These are phyloP conservation scores for Caenorhabditis plicata DNA, from an alignment of 2,888 invertebrate species.

Conservation along the genomic window DNA sequence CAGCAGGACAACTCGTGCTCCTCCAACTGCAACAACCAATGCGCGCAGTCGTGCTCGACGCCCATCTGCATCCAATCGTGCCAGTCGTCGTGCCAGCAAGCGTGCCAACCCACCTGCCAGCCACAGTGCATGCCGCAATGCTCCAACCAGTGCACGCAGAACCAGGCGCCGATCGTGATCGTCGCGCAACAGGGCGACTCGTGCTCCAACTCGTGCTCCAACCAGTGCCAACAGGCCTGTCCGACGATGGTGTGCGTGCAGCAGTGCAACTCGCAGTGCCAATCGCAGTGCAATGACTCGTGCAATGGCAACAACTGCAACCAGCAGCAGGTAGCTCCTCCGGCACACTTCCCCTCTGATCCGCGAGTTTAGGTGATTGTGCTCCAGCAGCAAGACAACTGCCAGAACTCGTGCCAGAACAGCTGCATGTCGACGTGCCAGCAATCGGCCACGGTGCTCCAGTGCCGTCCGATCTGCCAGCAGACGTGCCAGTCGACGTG, in stretches of 20 bases:
- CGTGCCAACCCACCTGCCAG: constrained; percentile 38
- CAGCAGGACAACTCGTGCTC: constrained; percentile 41
- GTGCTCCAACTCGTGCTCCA: constrained; percentile 46
- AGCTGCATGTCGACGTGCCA: constrained; percentile 51
- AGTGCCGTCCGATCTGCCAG: constrained; percentile 48
- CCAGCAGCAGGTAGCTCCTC: constrained; percentile 36
- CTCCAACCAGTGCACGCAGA: constrained; percentile 33
- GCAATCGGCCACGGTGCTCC: constrained; percentile 35
- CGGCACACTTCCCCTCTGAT: background rate
- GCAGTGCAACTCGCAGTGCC: constrained; percentile 44
- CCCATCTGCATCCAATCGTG: constrained; percentile 44
- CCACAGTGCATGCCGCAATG: constrained; percentile 47
- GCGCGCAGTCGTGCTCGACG: constrained; percentile 40
- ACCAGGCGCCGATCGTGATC: constrained; percentile 41
- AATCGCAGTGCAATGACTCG: constrained; percentile 26
- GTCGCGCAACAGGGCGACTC: constrained; percentile 42
- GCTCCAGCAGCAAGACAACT: constrained; percentile 40
- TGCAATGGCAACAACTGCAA: constrained; percentile 38
- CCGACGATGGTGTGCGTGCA: constrained; percentile 37
- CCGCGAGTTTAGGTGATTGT: constrained; percentile 31
- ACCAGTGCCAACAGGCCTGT: constrained; percentile 47
- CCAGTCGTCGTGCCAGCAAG: constrained; percentile 43
- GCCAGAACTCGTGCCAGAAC: constrained; percentile 43
- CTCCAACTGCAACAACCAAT: constrained; percentile 43
- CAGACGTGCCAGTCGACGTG: constrained; percentile 53